Evolutionary conservation across 2,888 invertebrate species (phyloP).

Genomic region (Formica aserva): DNA sequence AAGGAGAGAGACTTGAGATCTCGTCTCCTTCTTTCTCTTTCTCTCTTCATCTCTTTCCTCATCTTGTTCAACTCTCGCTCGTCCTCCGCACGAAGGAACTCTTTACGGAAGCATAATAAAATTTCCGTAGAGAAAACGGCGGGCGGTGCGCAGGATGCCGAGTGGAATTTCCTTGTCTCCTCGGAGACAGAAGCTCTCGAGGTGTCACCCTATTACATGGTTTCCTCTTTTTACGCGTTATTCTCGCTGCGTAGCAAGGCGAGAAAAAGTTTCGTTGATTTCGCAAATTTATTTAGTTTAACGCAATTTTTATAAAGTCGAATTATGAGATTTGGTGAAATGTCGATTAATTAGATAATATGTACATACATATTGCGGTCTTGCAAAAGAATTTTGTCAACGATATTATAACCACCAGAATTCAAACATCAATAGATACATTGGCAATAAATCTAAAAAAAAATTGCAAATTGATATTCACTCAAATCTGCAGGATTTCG

Average conservation of each 20-base stretch:
- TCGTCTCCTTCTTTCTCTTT: neutral
- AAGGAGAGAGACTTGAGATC: constrained; percentile 13
- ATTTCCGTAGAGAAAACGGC: constrained; percentile 74
- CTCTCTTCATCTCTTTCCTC: constrained; percentile 4
- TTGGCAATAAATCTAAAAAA: neutral
- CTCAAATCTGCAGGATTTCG: constrained; percentile 12
- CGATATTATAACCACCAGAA: neutral
- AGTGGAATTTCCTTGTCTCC: constrained; percentile 75
- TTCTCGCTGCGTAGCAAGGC: constrained; percentile 1
- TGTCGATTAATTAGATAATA: constrained; percentile 66
- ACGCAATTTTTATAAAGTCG: constrained; percentile 69
- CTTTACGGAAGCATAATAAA: constrained; percentile 75
- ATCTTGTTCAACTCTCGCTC: constrained; percentile 31
- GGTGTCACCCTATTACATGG: constrained; percentile 69
- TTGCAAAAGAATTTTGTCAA: constrained; percentile 19
- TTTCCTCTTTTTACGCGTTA: constrained; percentile 10
- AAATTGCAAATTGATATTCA: neutral
- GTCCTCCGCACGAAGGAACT: constrained; percentile 44
- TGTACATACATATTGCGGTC: neutral
- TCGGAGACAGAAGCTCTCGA: constrained; percentile 63
- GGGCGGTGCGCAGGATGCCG: constrained; percentile 72
- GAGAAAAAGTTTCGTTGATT: constrained; percentile 69
- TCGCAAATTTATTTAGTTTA: constrained; percentile 65
- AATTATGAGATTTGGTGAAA: constrained; percentile 52
- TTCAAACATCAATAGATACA: neutral